Conservation (phyloP, 2,113 vertebrate genomes). For the Erythrolamprus reginae region DNA sequence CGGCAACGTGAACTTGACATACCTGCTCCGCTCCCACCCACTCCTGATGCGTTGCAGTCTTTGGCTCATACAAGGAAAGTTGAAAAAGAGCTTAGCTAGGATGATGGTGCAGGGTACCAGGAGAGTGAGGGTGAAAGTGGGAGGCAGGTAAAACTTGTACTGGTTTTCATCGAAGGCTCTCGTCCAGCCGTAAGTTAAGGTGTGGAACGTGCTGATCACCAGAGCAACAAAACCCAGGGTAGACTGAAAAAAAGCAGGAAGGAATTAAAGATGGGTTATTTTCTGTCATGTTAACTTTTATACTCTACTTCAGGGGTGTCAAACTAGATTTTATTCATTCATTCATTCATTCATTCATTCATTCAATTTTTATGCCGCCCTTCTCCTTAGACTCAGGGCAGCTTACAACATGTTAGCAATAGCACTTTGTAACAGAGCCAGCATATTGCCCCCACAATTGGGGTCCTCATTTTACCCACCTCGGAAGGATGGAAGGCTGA, state of each 20-base stretch:
- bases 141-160: constrained; percentile 88
- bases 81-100: constrained; percentile 73
- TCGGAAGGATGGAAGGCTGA: too few relatives aligned
- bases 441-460: too few relatives aligned
- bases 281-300: background rate
- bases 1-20: constrained; percentile 61
- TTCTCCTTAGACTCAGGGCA: too few relatives aligned
- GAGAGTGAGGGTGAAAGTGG: constrained; percentile 83
- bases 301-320: background rate
- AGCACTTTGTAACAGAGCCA: too few relatives aligned
- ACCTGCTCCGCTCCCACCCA: constrained; percentile 82
- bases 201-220: constrained; percentile 81
- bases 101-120: constrained; percentile 76
- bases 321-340: too few relatives aligned
- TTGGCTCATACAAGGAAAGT: constrained; percentile 73
- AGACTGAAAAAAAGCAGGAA: constrained; percentile 70
- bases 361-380: too few relatives aligned
- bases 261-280: background rate
- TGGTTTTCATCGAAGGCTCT: constrained; percentile 75
- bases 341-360: too few relatives aligned
- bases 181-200: constrained; percentile 82
- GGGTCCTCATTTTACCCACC: too few relatives aligned
- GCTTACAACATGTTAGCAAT: too few relatives aligned
- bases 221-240: constrained; percentile 82
- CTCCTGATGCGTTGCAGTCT: constrained; percentile 81